Percentiles rank a stretch among this genome's conserved stretches.
Conservation (phyloP, 1,140 invertebrate genomes). For the Holcopasites calliopsidis region DNA sequence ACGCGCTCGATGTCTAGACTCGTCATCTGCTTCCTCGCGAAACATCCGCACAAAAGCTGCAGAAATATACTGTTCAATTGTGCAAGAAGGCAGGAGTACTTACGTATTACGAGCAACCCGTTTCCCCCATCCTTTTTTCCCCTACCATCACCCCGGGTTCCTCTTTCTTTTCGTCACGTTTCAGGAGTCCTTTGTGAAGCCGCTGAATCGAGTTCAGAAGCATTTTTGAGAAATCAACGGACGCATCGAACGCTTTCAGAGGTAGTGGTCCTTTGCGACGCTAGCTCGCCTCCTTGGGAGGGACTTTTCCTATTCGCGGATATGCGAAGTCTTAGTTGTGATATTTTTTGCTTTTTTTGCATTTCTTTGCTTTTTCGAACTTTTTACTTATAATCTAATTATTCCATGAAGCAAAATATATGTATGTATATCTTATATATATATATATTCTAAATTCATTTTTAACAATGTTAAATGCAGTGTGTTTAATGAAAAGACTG, state of each 20-base stretch:
- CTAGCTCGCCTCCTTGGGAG: background rate
- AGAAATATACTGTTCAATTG: background rate
- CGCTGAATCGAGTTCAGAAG: conserved; percentile 1
- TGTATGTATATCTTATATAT: too few species aligned
- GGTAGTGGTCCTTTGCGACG: background rate
- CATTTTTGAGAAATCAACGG: conserved; percentile 4
- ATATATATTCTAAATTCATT: too few species aligned
- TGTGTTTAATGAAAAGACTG: background rate
- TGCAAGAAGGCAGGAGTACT: background rate
- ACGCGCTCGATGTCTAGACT: conserved; percentile 26
- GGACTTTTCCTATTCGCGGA: background rate
- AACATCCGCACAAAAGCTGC: background rate
- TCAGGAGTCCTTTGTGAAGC: background rate
- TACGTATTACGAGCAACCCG: conserved; percentile 4
- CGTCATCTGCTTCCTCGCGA: background rate
- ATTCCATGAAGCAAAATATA: too few species aligned
- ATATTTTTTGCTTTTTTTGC: too few species aligned
- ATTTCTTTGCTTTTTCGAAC: too few species aligned
- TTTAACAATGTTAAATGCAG: background rate
- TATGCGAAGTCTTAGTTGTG: too few species aligned
- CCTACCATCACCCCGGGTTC: too few species aligned
- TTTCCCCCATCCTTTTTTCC: background rate
- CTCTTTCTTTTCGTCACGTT: background rate
- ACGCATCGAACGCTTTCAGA: background rate
- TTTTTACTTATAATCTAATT: too few species aligned